Percentiles rank a stretch among this genome's conserved stretches.
These are phyloP conservation scores for Gymnopithys bicolor DNA, from an alignment of 2,797 vertebrate species.

Conservation along the genomic window DNA sequence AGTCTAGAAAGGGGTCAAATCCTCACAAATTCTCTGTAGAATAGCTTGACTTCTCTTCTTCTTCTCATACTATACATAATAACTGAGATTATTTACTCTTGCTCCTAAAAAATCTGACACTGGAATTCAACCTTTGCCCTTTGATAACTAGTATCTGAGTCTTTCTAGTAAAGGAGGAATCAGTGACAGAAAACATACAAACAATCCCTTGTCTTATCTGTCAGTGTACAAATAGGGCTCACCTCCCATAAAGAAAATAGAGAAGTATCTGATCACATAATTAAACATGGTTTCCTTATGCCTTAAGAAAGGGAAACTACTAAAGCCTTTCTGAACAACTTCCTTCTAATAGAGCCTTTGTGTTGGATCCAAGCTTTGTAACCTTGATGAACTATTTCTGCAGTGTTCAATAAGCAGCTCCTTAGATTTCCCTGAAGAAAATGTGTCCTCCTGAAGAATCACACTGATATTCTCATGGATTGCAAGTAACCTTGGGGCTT, in stretches of 20 bases:
- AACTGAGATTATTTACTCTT: not conserved
- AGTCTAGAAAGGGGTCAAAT: not conserved
- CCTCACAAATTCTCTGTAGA: not conserved
- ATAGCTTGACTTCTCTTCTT: not conserved
- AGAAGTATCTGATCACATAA: not conserved
- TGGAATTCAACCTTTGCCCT: not conserved
- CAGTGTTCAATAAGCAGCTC: not conserved
- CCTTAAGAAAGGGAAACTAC: not conserved
- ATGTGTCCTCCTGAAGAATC: not conserved
- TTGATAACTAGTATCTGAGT: not conserved
- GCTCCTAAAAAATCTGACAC: not conserved
- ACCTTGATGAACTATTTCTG: not conserved
- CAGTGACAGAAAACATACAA: not conserved
- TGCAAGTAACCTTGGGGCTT: not conserved
- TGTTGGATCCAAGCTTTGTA: not conserved
- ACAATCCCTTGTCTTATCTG: not conserved
- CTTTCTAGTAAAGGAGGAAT: not conserved
- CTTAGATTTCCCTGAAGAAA: not conserved
- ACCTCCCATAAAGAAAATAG: not conserved
- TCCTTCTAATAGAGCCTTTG: not conserved
- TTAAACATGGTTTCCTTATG: not conserved
- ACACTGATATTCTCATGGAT: rapidly evolving
- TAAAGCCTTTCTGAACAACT: not conserved
- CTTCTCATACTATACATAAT: not conserved
- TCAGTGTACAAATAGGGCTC: not conserved